A percentile compares a stretch with the other conserved stretches of the same genome.
Evolutionary conservation across 2,888 invertebrate species (phyloP).

Genomic region (Malthinus seriepunctatus): DNA sequence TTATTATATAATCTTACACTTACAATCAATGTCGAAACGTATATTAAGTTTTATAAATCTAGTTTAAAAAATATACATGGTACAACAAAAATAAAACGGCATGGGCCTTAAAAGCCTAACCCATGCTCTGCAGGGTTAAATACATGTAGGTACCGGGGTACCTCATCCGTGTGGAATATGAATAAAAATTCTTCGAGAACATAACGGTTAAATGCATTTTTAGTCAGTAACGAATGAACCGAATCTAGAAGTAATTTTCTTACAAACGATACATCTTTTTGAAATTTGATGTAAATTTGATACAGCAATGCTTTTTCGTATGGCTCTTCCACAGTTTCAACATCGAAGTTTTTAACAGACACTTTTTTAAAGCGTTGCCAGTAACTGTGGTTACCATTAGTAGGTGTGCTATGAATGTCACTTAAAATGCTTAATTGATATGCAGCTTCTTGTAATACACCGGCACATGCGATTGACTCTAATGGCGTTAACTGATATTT

Average conservation of each 20-base stretch:
- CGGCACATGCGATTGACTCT: conserved; percentile 24
- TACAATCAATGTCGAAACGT: too few relatives aligned
- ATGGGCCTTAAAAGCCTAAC: too few relatives aligned
- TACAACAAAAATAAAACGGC: too few relatives aligned
- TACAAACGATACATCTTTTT: conserved; percentile 33
- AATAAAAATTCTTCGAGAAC: too few relatives aligned
- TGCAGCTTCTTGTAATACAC: conserved; percentile 38
- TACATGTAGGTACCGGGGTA: too few relatives aligned
- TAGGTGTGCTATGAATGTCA: conserved; percentile 29
- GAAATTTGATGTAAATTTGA: conserved; percentile 32
- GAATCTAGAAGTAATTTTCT: conserved; percentile 30
- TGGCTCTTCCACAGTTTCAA: conserved; percentile 29
- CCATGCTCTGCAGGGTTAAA: too few relatives aligned
- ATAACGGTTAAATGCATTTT: conserved; percentile 24
- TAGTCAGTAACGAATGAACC: conserved; percentile 8
- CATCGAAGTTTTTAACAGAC: conserved; percentile 24
- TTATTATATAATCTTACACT: too few relatives aligned
- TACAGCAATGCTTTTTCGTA: conserved; percentile 24
- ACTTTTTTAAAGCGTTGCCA: conserved; percentile 17
- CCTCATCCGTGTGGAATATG: too few relatives aligned
- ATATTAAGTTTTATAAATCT: too few relatives aligned
- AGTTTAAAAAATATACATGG: too few relatives aligned
- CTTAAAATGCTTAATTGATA: conserved; percentile 40
- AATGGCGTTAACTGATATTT: background rate
- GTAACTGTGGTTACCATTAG: conserved; percentile 21